These are phyloP conservation scores for Thalassophryne amazonica DNA, from an alignment of 2,797 vertebrate species.

Conservation along the genomic window DNA sequence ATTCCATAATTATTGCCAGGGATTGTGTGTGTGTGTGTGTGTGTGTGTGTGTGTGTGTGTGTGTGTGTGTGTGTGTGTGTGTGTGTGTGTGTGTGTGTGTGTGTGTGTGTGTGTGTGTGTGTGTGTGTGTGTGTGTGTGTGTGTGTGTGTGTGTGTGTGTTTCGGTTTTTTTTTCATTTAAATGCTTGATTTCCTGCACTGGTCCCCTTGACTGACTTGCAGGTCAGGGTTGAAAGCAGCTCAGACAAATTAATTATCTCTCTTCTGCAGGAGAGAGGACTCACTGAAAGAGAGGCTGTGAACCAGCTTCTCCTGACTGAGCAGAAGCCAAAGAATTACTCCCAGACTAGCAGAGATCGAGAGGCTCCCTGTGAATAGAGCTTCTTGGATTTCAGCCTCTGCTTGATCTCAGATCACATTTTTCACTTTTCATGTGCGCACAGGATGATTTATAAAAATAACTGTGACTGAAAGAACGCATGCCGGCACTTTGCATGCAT, in stretches of 20 bases:
- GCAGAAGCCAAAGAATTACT: constrained; percentile 36
- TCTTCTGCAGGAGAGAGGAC: constrained; percentile 49
- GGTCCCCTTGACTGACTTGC: constrained; percentile 27
- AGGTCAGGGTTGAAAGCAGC: constrained; percentile 58
- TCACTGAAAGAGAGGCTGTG: constrained; percentile 44
- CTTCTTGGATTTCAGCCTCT: constrained; percentile 37
- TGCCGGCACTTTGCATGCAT: constrained; percentile 58
- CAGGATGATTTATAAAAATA: constrained; percentile 61
- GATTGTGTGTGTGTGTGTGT: too few species aligned
- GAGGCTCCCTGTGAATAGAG: constrained; percentile 27
- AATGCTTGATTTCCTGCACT: too few species aligned
- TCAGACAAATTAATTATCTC: constrained; percentile 69
- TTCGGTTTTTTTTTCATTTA: too few species aligned
- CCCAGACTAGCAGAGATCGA: constrained; percentile 21
- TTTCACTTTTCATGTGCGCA: constrained; percentile 37
- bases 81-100: neutral
- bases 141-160: constrained; percentile 10
- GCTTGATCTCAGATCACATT: constrained; percentile 42
- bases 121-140: constrained; percentile 24
- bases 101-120: neutral
- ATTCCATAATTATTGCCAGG: too few species aligned
- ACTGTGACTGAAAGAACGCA: constrained; percentile 47
- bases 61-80: constrained; percentile 1
- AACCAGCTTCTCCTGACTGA: constrained; percentile 34
- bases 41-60: too few species aligned